Conservation (phyloP, 2,797 vertebrate genomes). For the Neostethus bicornis region DNA sequence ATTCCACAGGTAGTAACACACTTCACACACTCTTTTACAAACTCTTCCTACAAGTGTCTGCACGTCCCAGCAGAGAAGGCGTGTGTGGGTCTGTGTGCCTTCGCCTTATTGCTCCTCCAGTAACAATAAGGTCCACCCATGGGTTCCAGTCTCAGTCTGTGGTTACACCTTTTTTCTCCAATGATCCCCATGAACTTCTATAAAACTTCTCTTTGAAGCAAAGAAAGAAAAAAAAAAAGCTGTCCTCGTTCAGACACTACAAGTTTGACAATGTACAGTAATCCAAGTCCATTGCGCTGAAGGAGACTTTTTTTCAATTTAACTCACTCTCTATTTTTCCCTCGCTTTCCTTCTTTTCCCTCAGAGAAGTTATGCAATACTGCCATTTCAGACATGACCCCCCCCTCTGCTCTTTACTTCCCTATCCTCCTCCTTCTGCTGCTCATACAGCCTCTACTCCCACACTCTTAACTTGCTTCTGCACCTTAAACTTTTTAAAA, state of each 20-base stretch:
- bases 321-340: constrained; percentile 48
- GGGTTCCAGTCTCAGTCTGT: constrained; percentile 13
- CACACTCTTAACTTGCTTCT: constrained; percentile 28
- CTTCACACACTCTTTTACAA: constrained; percentile 57
- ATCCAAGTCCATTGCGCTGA: constrained; percentile 22
- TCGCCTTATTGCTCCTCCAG: constrained; percentile 54
- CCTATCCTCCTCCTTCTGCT: constrained; percentile 15
- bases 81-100: constrained; percentile 48
- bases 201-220: background rate
- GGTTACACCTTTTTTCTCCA: constrained; percentile 27
- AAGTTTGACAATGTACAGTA: constrained; percentile 12
- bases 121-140: constrained; percentile 61
- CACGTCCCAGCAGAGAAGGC: constrained; percentile 63
- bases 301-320: constrained; percentile 29
- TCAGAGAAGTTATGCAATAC: constrained; percentile 73
- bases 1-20: constrained; percentile 57
- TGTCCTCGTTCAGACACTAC: constrained; percentile 14
- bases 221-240: background rate
- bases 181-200: background rate
- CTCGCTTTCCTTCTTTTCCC: constrained; percentile 55
- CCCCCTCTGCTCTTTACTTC: constrained; percentile 34
- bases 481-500: constrained; percentile 28
- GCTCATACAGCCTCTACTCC: constrained; percentile 17
- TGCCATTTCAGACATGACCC: constrained; percentile 65
- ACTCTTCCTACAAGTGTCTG: constrained; percentile 68